Conservation (phyloP, 2,888 invertebrate genomes). For the Cacoxenus indagator region DNA sequence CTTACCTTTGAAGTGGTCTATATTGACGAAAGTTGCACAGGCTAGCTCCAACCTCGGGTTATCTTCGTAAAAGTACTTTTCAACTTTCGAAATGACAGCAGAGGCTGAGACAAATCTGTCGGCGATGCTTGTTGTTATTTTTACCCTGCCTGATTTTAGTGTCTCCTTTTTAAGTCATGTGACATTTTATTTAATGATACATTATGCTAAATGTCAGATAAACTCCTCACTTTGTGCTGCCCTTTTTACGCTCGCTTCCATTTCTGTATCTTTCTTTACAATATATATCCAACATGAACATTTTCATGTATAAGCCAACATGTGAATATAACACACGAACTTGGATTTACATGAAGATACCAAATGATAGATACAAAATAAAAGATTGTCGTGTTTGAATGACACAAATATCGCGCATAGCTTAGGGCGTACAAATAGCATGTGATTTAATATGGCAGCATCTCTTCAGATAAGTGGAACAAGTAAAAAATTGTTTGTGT, state of each 20-base stretch:
- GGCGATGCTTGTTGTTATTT: neutral
- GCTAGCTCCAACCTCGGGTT: neutral
- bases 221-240: neutral
- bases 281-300: no score
- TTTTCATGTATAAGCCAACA: no score
- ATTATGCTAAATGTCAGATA: slow-evolving; percentile 22
- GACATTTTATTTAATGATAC: slow-evolving; percentile 19
- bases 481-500: no score
- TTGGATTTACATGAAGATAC: no score
- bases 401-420: slow-evolving; percentile 5
- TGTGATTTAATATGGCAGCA: slow-evolving; percentile 7
- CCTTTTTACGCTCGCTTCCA: neutral
- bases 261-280: no score
- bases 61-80: neutral
- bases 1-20: neutral
- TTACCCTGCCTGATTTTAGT: neutral
- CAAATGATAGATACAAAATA: neutral
- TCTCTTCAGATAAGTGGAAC: neutral
- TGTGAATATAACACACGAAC: no score
- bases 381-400: no score
- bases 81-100: no score
- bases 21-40: neutral
- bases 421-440: slow-evolving; percentile 19
- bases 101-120: neutral
- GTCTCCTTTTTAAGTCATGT: slow-evolving; percentile 4